Base-by-base conservation (phyloP, 2,113 vertebrate species). In the Microcebus lehilahytsara region DNA sequence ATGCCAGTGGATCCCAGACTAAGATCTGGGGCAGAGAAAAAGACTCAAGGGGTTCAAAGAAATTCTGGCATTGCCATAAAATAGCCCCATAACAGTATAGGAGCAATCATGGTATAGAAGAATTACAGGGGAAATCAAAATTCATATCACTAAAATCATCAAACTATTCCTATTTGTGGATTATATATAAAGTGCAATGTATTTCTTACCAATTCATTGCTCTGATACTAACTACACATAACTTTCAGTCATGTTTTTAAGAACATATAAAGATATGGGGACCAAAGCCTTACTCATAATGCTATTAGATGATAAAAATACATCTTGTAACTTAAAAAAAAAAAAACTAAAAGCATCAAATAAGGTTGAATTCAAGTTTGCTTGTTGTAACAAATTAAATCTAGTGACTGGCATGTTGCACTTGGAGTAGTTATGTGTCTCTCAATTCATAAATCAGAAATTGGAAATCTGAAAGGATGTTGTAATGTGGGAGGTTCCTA, bases 391-490 rank as follows among this genome's bases (percentile, higher is more conserved):
- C 93, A 98, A 98, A 98, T 98, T 96, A 98, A 98, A 98, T 97
- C 97, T 96, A 96, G 97, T 96, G 89, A 95, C 58, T 96, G 81
- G 96, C 42, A 97, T 96, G 96, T 92, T 98, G 97, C 94, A 96
- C 97, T 95, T 97, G 97, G 95, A 98, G 94, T 79, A 97, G 94
- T 46, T 94, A 91, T 71, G 80, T 95, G 96, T 97, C 94, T 98
- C 96, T 91, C 97, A 98, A 98, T 98, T 98, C 97, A 98, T 98
- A 98, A 98, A 98, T 98, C 98, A 98, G 96, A 98, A 98, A 98
- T 87, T 98, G 96, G 95, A 97, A 98, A 98, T 98, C 90, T 51
- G 97, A 98, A 98, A 98, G 92, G 97, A 97, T 97, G 97, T 89
- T 98, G 97, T 97, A 97, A 98, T 97, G 97, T 98, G 97, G 98